Evolutionary conservation across 2,797 vertebrate genomes (phyloP).

Genomic region (Mycteria americana): DNA sequence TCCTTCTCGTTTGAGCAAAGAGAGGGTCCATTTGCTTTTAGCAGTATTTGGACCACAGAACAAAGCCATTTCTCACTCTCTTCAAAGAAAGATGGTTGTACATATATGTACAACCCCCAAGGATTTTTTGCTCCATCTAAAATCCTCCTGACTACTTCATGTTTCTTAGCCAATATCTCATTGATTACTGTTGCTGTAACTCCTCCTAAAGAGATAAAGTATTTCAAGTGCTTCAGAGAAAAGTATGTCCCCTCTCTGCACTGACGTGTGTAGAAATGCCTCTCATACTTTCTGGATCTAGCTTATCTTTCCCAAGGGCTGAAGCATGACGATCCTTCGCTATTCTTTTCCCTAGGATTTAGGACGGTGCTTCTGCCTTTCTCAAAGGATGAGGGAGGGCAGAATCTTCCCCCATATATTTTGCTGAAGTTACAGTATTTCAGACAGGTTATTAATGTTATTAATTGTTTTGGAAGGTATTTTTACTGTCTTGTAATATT

Average conservation of each 20-base stretch:
- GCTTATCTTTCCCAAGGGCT: constrained; percentile 21
- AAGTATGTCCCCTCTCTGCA: not conserved
- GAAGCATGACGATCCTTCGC: not conserved
- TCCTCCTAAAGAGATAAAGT: not conserved
- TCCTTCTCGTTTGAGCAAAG: not conserved
- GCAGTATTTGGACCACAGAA: not conserved
- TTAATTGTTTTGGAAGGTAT: not conserved
- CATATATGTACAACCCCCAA: not conserved
- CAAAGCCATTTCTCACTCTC: not conserved
- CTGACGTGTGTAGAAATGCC: constrained; percentile 8
- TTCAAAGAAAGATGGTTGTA: not conserved
- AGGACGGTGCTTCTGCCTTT: not conserved
- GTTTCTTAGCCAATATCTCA: not conserved
- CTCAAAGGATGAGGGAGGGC: not conserved
- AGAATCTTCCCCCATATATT: not conserved
- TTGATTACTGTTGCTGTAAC: not conserved
- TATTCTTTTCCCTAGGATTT: not conserved
- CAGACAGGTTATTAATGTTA: not conserved
- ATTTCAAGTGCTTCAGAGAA: not conserved
- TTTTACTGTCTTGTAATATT: not conserved
- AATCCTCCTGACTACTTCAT: not conserved
- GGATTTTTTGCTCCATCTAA: not conserved
- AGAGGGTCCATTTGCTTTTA: not conserved
- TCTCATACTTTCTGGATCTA: constrained; percentile 30
- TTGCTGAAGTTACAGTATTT: not conserved